Conservation (phyloP, 2,113 vertebrate species). For the Lamprologus lemairii region DNA sequence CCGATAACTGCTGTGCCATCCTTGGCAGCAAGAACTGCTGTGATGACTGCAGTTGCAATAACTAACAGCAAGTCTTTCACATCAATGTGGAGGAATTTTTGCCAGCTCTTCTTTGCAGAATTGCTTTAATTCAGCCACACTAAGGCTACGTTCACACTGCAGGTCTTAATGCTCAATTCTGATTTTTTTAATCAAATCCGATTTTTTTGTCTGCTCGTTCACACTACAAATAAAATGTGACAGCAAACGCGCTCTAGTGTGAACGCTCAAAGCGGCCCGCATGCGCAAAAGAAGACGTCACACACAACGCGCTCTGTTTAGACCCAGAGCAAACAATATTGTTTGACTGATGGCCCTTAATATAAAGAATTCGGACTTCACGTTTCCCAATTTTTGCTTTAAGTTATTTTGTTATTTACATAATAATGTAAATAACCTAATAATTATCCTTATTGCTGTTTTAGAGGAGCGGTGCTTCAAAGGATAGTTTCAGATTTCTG, state of each 20-base stretch:
- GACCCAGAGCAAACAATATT: fast-evolving
- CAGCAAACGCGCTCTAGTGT: fast-evolving
- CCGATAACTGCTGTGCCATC: background rate
- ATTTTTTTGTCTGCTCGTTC: too few species aligned
- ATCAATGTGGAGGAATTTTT: background rate
- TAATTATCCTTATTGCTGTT: too few species aligned
- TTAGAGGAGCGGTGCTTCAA: too few species aligned
- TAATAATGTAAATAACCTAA: too few species aligned
- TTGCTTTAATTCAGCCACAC: background rate
- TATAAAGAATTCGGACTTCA: fast-evolving
- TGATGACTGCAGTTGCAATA: background rate
- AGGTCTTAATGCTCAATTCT: too few species aligned
- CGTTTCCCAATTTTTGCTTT: too few species aligned
- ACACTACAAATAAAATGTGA: too few species aligned
- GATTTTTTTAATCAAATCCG: too few species aligned
- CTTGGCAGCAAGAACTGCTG: background rate
- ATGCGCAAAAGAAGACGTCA: fast-evolving
- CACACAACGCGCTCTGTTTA: too few species aligned
- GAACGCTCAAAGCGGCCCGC: too few species aligned
- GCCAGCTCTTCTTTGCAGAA: background rate
- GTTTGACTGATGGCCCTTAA: too few species aligned
- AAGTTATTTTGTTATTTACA: too few species aligned
- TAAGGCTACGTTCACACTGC: background rate
- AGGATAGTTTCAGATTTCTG: fast-evolving
- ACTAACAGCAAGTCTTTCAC: background rate